Evolutionary conservation across 2,113 vertebrate species (phyloP).

Genomic region (Heptranchias perlo): DNA sequence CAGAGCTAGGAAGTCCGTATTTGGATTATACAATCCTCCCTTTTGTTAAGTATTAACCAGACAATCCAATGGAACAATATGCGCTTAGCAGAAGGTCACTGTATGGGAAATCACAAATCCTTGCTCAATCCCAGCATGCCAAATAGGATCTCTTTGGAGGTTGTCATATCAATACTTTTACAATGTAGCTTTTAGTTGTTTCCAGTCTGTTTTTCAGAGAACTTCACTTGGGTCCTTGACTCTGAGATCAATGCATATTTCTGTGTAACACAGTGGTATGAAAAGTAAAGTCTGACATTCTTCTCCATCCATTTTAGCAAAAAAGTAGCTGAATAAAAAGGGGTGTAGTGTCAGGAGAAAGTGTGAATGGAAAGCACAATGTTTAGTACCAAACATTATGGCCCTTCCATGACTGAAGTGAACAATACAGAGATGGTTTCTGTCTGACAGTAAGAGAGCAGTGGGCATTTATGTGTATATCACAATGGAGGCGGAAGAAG

Average conservation of each 20-base stretch:
- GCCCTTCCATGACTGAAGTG: neutral
- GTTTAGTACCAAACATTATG: neutral
- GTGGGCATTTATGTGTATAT: neutral
- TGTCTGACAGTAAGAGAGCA: neutral
- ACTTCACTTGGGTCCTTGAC: neutral
- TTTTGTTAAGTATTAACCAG: neutral
- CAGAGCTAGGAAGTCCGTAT: neutral
- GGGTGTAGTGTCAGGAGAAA: neutral
- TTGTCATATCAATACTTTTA: neutral
- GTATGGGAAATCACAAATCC: neutral
- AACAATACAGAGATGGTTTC: neutral
- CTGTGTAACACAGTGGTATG: neutral
- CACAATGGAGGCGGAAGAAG: neutral
- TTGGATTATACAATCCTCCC: neutral
- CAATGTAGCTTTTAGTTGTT: neutral
- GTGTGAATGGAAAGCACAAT: neutral
- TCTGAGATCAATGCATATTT: neutral
- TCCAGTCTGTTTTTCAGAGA: no score
- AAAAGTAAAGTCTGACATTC: neutral
- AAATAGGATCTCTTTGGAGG: neutral
- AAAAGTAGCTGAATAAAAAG: neutral
- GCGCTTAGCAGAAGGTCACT: neutral
- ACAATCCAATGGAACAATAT: neutral
- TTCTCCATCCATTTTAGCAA: neutral
- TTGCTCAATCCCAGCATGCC: neutral